Evolutionary conservation across 2,888 invertebrate genomes (phyloP), one percentile per base, ranked within the genome.

Genomic region (Campoplex nolae): DNA sequence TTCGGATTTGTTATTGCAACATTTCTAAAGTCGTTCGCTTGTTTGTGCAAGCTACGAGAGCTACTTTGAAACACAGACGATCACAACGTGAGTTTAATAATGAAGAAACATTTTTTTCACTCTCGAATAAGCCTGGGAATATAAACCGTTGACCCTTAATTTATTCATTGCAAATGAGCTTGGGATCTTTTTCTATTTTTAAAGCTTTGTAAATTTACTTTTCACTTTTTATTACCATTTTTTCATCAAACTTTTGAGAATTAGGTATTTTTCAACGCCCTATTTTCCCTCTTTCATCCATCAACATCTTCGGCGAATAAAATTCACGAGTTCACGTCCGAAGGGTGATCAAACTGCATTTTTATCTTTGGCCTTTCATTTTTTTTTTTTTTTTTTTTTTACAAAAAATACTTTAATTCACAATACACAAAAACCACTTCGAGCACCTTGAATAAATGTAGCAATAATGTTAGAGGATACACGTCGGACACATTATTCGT

Each of bases 41-140:
- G 89, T 94, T 90, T 93, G 91, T 92, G 92, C 94, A 94, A 94
- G 94, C 94, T 93, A 94, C 93, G 92, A 93, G 93, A 93, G 91
- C 89, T 92, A 91, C 91, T 92, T 92, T 91, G 93, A 94, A 93
- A 92, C 92, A 88, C 92, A 92, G 92, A 93, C 92, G 86, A 90
- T 93, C 87, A 93, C 93, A 93, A 94, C 93, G 94, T 94, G 94
- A 94, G 94, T 94, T 90, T 88, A 89, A 90, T 89, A 87, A 84
- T 67, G 16, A 62, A 84, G 56, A 75, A 75, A 13, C 54, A 38
- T 6, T 67, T 76, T 65, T 51, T 18, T 13, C 16, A 42, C 54
- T 73, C 45, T 71, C 58, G 13, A n/a, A 28, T 11, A 35, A 16
- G 38, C 35, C 32, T 35, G 54, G 7, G 23, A 18, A 56, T 54